Conservation (phyloP, 1,140 invertebrate genomes). For the Episyrphus balteatus region DNA sequence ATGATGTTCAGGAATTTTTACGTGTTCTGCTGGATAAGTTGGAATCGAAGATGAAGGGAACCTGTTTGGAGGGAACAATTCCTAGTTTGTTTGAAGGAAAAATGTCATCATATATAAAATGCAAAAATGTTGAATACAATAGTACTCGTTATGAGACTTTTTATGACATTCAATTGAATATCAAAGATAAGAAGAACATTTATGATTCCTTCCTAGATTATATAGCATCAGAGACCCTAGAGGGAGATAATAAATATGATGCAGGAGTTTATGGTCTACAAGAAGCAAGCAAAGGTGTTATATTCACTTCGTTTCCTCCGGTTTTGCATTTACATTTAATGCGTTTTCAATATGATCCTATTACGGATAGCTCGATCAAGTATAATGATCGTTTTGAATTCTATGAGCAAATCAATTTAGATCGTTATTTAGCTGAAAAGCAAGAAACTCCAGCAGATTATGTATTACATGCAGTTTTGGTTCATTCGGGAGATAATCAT, state of each 20-base stretch:
- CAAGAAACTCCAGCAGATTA: conserved; percentile 80
- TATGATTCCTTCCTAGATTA: conserved; percentile 98
- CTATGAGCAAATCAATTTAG: conserved; percentile 78
- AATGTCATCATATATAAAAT: conserved; percentile 97
- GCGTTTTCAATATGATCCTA: conserved; percentile 96
- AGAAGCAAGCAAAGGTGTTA: conserved; percentile 97
- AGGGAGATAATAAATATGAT: conserved; percentile 96
- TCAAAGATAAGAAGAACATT: conserved; percentile 96
- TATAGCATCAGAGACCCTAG: conserved; percentile 86
- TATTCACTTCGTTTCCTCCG: conserved; percentile 94
- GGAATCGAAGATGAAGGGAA: conserved; percentile 97
- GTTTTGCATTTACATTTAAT: conserved; percentile 96
- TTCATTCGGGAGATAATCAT: conserved; percentile 99
- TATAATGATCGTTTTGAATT: conserved; percentile 99
- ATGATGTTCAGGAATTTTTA: conserved; percentile 92
- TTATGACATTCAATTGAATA: conserved; percentile 98
- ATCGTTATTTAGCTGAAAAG: conserved; percentile 67
- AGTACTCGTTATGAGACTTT: conserved; percentile 94
- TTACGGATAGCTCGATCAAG: conserved; percentile 97
- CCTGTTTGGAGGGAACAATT: conserved; percentile 92
- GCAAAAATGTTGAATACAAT: conserved; percentile 94
- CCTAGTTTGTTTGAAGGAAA: conserved; percentile 97
- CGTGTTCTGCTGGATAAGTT: conserved; percentile 89
- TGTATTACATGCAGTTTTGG: conserved; percentile 94
- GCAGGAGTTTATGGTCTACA: conserved; percentile 80